A percentile compares a stretch with the other conserved stretches of the same genome.
phyloP scores from a whole-genome alignment of 1,140 invertebrate species.

The Ooceraea biroi region DNA sequence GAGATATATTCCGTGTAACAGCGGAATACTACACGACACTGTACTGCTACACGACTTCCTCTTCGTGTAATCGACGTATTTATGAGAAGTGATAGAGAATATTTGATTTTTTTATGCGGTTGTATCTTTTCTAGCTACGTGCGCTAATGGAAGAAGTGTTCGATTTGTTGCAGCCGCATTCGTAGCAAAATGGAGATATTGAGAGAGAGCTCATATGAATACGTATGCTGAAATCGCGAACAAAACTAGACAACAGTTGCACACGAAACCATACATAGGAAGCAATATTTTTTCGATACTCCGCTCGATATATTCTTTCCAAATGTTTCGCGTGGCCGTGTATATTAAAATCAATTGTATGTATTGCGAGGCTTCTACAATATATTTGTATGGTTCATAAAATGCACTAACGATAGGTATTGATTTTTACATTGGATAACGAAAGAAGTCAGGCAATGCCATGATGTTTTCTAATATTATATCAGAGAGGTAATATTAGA shows the following conservation, averaged over 20 bases:
- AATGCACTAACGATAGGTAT: not conserved
- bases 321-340: not conserved
- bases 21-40: conserved; percentile 1
- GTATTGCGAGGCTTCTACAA: not conserved
- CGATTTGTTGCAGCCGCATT: conserved; percentile 42
- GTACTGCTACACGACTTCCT: too few relatives aligned
- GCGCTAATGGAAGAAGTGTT: conserved; percentile 19
- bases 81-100: not conserved
- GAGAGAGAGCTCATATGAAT: conserved; percentile 43
- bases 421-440: conserved; percentile 9
- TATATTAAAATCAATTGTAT: conserved; percentile 16
- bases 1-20: not conserved
- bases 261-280: not conserved
- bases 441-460: not conserved
- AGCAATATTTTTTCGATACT: conserved; percentile 42
- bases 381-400: conserved; percentile 10
- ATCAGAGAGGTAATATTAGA: too few relatives aligned
- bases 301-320: conserved; percentile 4
- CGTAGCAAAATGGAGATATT: conserved; percentile 46
- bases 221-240: conserved; percentile 30
- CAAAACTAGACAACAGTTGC: conserved; percentile 19
- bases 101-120: not conserved
- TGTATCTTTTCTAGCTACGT: not conserved
- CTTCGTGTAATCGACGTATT: not conserved
- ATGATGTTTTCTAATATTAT: not conserved